Evolutionary conservation across 2,113 vertebrate genomes (phyloP).

Genomic region (Anarrhichthys ocellatus): DNA sequence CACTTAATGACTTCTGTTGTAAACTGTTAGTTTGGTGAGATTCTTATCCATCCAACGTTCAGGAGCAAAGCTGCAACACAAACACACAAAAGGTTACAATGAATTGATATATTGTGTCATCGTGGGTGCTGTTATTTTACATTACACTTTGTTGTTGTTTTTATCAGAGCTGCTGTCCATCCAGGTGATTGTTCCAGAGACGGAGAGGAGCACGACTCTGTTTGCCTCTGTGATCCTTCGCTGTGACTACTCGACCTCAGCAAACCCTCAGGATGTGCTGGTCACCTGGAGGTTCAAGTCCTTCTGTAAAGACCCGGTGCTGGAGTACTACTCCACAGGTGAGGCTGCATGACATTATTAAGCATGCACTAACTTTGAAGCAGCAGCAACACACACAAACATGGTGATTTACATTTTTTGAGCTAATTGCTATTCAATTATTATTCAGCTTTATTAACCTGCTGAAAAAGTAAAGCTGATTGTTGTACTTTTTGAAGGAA

Average conservation of each 20-base stretch:
- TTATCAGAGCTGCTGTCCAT: constrained; percentile 86
- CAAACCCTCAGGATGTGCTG: constrained; percentile 88
- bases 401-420: neutral
- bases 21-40: constrained; percentile 56
- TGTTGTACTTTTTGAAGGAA: neutral
- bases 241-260: constrained; percentile 95
- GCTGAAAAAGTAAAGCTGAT: neutral
- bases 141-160: neutral
- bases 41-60: constrained; percentile 32
- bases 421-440: neutral
- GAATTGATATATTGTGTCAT: neutral
- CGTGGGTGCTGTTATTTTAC: neutral
- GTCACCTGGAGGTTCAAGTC: constrained; percentile 96
- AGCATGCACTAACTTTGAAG: neutral
- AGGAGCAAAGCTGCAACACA: neutral
- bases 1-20: neutral
- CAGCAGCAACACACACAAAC: neutral
- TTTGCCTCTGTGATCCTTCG: constrained; percentile 88
- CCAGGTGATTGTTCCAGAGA: constrained; percentile 88
- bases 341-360: constrained; percentile 4
- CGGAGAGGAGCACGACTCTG: constrained; percentile 86
- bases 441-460: neutral
- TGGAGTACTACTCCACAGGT: constrained; percentile 94
- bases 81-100: neutral
- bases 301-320: constrained; percentile 96